Percentiles rank a stretch among this genome's conserved stretches.
Conservation (phyloP, 2,797 vertebrate species). For the Sebastes iracundus region DNA sequence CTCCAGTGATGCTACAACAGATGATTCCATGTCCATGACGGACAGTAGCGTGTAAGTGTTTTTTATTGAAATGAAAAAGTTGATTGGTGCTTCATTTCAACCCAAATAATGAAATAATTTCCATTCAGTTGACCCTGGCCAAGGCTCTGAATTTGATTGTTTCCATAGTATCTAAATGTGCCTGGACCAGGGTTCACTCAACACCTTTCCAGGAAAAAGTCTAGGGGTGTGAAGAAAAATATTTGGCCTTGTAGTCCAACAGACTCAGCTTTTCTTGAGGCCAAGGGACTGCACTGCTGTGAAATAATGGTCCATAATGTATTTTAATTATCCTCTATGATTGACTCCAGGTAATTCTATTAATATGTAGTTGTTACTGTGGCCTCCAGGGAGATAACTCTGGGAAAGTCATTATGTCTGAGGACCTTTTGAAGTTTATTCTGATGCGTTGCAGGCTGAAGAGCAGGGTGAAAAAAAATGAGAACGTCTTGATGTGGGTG, state of each 20-base stretch:
- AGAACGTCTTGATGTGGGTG: slow-evolving; percentile 77
- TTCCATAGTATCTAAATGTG: slow-evolving; percentile 43
- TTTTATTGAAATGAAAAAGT: not conserved
- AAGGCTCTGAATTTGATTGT: slow-evolving; percentile 37
- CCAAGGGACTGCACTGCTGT: slow-evolving; percentile 32
- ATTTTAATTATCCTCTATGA: slow-evolving; percentile 73
- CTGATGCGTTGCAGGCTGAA: slow-evolving; percentile 73
- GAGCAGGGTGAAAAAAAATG: slow-evolving; percentile 51
- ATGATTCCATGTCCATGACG: slow-evolving; percentile 97
- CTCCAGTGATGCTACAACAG: slow-evolving; percentile 94
- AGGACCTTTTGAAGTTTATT: slow-evolving; percentile 81
- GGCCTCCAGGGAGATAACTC: slow-evolving; percentile 79
- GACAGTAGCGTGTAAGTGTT: slow-evolving; percentile 96
- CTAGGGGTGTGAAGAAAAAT: slow-evolving; percentile 54
- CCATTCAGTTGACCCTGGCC: slow-evolving; percentile 12
- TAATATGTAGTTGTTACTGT: slow-evolving; percentile 80
- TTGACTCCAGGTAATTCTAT: slow-evolving; percentile 82
- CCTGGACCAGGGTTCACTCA: slow-evolving; percentile 51
- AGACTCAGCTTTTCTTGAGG: slow-evolving; percentile 41
- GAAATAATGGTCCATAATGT: slow-evolving; percentile 69
- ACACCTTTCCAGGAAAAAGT: slow-evolving; percentile 64
- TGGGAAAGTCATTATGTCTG: slow-evolving; percentile 78
- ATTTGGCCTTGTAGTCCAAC: slow-evolving; percentile 58
- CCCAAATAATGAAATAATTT: slow-evolving; percentile 24
- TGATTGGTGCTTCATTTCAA: not conserved